Conservation (phyloP, 2,113 vertebrate genomes). For the Nipponia nippon region DNA sequence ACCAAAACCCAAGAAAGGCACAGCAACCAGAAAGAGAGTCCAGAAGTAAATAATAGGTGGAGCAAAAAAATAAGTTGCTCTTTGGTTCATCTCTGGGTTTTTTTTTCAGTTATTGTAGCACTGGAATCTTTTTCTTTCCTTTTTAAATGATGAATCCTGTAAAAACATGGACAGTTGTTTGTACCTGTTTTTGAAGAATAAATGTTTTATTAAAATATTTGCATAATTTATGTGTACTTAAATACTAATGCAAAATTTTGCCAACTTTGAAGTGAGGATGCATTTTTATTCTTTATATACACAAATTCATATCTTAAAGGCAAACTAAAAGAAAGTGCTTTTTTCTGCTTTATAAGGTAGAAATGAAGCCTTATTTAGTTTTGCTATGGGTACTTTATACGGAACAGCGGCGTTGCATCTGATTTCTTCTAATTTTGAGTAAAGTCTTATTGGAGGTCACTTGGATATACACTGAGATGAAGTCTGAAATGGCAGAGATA, state of each 20-base stretch:
- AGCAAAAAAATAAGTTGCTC: not conserved
- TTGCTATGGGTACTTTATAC: not conserved
- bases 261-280: not conserved
- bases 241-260: conserved; percentile 25
- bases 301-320: conserved; percentile 1
- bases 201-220: conserved; percentile 61
- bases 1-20: conserved; percentile 31
- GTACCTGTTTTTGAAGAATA: conserved; percentile 53
- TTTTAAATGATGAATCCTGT: conserved; percentile 14
- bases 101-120: not conserved
- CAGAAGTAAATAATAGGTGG: conserved; percentile 58
- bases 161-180: conserved; percentile 16
- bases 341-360: not conserved
- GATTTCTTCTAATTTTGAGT: not conserved
- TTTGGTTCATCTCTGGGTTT: not conserved
- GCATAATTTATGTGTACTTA: conserved; percentile 18
- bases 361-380: not conserved
- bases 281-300: conserved; percentile 21
- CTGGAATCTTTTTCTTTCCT: conserved; percentile 19
- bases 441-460: not conserved
- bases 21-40: conserved; percentile 59
- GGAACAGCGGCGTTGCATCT: not conserved
- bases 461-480: not conserved
- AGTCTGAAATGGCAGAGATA: not conserved
- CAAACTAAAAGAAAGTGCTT: not conserved